Conservation (phyloP, 2,888 invertebrate species). For the Ophraella communa region DNA sequence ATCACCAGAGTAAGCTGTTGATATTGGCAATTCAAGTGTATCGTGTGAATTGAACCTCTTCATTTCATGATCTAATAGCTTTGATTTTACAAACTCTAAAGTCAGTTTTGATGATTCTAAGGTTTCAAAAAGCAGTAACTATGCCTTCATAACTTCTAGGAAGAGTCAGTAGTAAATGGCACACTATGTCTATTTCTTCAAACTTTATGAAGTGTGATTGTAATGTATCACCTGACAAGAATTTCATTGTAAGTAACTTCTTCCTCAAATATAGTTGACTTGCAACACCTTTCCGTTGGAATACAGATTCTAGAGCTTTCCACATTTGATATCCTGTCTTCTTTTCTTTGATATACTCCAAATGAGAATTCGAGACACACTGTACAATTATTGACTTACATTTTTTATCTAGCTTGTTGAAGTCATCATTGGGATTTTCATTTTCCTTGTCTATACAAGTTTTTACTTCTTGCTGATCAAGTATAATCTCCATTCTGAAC, state of each 20-base stretch:
- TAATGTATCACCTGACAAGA: too few relatives aligned
- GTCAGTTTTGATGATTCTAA: background rate
- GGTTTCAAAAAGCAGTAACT: background rate
- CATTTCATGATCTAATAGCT: background rate
- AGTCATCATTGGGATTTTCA: background rate
- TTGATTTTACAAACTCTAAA: background rate
- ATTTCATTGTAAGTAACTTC: background rate
- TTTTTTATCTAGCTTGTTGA: slow-evolving; percentile 39
- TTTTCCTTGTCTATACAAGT: slow-evolving; percentile 8
- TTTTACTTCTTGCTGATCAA: slow-evolving; percentile 14
- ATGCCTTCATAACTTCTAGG: background rate
- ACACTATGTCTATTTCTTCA: slow-evolving; percentile 1
- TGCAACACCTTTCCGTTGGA: slow-evolving; percentile 43
- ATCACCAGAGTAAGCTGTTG: background rate
- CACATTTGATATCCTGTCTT: slow-evolving; percentile 42
- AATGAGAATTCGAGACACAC: slow-evolving; percentile 41
- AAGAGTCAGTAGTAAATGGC: background rate
- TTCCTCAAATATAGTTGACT: slow-evolving; percentile 34
- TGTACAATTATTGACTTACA: slow-evolving; percentile 37
- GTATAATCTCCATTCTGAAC: slow-evolving; percentile 17
- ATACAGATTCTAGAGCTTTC: slow-evolving; percentile 40
- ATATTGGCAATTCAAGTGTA: background rate
- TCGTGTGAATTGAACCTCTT: background rate
- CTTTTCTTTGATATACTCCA: slow-evolving; percentile 43
- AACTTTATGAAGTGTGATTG: too few relatives aligned